Evolutionary conservation across 2,797 vertebrate genomes (phyloP).

Genomic region (Hippoglossus hippoglossus): DNA sequence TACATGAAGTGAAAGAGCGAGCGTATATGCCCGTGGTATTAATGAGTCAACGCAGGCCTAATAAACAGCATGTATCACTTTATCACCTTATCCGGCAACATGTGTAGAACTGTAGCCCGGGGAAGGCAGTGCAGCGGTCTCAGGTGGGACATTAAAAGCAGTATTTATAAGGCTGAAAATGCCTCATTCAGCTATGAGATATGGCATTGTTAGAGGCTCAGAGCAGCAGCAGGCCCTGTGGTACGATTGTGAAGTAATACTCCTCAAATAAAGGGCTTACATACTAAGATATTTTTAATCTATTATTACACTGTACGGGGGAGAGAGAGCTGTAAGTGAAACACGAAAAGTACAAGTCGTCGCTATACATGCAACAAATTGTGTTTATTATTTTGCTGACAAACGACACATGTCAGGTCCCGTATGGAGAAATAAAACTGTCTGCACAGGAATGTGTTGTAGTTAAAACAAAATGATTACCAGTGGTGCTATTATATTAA

Average conservation of each 20-base stretch:
- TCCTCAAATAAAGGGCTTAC: constrained; percentile 72
- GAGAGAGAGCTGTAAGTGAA: constrained; percentile 18
- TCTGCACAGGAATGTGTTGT: not conserved
- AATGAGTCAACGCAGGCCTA: constrained; percentile 69
- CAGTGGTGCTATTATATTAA: too few relatives aligned
- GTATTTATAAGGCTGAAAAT: constrained; percentile 76
- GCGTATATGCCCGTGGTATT: constrained; percentile 52
- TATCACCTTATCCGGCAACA: constrained; percentile 66
- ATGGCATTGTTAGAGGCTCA: constrained; percentile 67
- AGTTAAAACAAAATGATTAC: too few relatives aligned
- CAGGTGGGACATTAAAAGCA: constrained; percentile 73
- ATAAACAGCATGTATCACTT: constrained; percentile 71
- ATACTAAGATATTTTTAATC: constrained; percentile 65
- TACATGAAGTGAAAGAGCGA: constrained; percentile 24
- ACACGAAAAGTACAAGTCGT: constrained; percentile 4
- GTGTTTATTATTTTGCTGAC: constrained; percentile 3
- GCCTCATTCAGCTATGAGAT: constrained; percentile 69
- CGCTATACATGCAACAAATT: constrained; percentile 19
- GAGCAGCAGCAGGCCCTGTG: constrained; percentile 60
- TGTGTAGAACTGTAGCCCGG: constrained; percentile 59
- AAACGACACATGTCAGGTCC: not conserved
- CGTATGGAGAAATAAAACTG: not conserved
- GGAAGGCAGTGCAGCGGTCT: constrained; percentile 59
- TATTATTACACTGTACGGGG: constrained; percentile 53
- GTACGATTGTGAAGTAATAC: constrained; percentile 66